These are phyloP conservation scores for Rhabdophis nuchalis DNA, from an alignment of 2,797 vertebrate genomes.

Conservation along the genomic window DNA sequence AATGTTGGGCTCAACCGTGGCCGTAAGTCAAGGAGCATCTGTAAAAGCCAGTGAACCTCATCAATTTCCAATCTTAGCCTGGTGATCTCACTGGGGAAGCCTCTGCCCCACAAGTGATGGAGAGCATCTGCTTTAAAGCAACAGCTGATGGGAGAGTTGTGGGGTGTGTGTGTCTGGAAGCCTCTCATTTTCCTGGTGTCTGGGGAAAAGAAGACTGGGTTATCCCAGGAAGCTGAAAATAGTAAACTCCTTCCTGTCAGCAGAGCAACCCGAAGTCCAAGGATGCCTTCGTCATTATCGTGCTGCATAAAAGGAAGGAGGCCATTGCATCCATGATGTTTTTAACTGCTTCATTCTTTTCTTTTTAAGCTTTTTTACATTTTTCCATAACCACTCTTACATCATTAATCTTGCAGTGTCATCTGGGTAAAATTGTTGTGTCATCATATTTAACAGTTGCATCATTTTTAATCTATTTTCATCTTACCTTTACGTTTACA, in stretches of 20 bases:
- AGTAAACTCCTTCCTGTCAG: background rate
- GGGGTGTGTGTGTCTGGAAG: slow-evolving; percentile 28
- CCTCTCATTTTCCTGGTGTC: slow-evolving; percentile 34
- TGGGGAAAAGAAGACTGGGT: slow-evolving; percentile 34
- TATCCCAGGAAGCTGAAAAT: slow-evolving; percentile 30
- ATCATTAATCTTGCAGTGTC: too few species aligned
- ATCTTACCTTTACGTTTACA: too few species aligned
- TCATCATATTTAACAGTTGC: too few species aligned
- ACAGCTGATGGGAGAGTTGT: slow-evolving; percentile 58
- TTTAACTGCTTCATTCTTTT: background rate
- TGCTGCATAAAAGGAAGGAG: slow-evolving; percentile 16
- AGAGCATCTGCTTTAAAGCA: slow-evolving; percentile 59
- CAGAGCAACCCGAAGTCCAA: slow-evolving; percentile 14
- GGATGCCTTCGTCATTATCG: slow-evolving; percentile 22
- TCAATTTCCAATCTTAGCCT: slow-evolving; percentile 51
- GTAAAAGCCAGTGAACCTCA: background rate
- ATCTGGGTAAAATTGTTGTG: too few species aligned
- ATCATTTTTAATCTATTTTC: too few species aligned
- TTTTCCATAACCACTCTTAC: too few species aligned
- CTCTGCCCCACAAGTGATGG: slow-evolving; percentile 46
- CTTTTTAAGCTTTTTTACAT: too few species aligned
- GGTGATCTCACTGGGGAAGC: slow-evolving; percentile 52
- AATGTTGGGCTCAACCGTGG: background rate
- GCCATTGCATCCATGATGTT: background rate
- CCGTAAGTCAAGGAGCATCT: background rate